phyloP scores from a whole-genome alignment of 2,888 invertebrate genomes.

The Ganaspis brasiliensis region DNA sequence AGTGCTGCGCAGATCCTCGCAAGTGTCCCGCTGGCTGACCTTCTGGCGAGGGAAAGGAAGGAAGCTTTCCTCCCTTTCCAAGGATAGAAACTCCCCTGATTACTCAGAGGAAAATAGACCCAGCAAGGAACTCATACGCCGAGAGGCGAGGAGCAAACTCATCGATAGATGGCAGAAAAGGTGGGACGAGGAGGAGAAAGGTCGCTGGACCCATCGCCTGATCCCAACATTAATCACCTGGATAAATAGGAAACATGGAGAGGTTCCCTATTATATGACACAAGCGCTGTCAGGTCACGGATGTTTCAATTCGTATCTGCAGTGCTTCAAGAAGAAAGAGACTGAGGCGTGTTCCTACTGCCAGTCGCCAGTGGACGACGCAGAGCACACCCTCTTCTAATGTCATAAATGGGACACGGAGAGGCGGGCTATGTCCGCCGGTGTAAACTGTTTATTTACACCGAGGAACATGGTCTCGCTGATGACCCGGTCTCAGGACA shows the following conservation, averaged over 20 bases:
- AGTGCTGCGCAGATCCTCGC: slow-evolving; percentile 1
- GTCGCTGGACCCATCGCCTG: too few species aligned
- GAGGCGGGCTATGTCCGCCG: neutral
- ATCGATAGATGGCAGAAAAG: too few species aligned
- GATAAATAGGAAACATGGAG: neutral
- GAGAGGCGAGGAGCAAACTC: too few species aligned
- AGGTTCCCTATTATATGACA: neutral
- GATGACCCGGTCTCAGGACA: too few species aligned
- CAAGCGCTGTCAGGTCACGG: neutral
- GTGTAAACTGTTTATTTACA: neutral
- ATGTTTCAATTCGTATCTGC: neutral
- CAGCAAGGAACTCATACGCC: too few species aligned
- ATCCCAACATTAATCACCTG: neutral
- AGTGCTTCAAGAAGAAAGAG: neutral
- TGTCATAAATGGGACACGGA: neutral
- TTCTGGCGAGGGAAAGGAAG: neutral
- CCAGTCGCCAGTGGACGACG: neutral
- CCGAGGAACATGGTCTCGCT: neutral
- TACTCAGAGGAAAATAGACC: too few species aligned
- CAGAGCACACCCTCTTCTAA: neutral
- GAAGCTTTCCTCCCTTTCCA: neutral
- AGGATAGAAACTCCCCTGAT: too few species aligned
- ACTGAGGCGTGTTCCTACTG: neutral
- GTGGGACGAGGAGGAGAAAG: too few species aligned
- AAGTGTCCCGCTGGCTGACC: neutral